Base-by-base conservation (phyloP, 2,888 invertebrate species). In the Drosophila picticornis region DNA sequence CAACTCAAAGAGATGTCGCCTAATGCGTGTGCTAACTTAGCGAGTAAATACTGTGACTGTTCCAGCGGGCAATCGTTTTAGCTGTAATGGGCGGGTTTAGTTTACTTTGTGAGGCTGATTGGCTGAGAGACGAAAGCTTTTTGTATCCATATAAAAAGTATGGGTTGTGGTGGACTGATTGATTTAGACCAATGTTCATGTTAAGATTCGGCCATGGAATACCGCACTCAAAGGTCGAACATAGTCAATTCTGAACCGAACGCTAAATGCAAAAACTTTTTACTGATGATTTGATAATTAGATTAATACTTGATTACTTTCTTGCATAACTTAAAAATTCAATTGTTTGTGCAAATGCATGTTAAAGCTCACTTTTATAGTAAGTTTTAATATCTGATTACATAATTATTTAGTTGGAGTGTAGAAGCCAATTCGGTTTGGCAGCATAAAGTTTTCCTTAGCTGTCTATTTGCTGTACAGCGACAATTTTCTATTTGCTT, bases 401-500 rank as follows among this genome's bases (percentile, higher is more conserved):
- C 10, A 22, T 7, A 4, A 22, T 46, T 7, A 4, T 27, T 22
- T 19, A 5, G 25, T 55, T n/a, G 10, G 27, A 71, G 68, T 25
- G 40, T 61, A 40, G 25, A 5, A 2, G 16, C 0, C 0, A 13
- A 25, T 43, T 57, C 59, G 59, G 11, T 3, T 50, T 34, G n/a
- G 10, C 11, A 31, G 4, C 11, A 25, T 25, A 11, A 4, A 9
- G 27, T 38, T 61, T 50, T 36, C 7, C 25, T 27, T 40, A 62
- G 43, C 43, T 66, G 51, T 68, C 52, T 53, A 50, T 69, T 71
- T 61, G 69, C 32, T 62, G 27, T 50, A 43, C 43, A 57, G 53
- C 51, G 64, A 75, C 57, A 68, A 65, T 76, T 90, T 85, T 86
- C 87, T 81, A 90, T 90, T 88, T 86, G 61, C 87, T 59, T 86